Conservation (phyloP, 2,888 invertebrate genomes). For the Pammene fasciana region DNA sequence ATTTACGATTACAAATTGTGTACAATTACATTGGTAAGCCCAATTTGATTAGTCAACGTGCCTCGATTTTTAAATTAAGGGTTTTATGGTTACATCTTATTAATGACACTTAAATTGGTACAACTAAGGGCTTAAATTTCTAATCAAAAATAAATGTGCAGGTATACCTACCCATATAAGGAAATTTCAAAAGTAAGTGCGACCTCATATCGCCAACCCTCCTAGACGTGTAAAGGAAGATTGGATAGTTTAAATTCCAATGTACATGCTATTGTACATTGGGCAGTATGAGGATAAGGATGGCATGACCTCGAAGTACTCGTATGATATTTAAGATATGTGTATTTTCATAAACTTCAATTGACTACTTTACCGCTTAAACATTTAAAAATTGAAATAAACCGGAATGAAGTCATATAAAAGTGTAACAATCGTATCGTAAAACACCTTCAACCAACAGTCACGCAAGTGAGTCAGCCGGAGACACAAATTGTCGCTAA, state of each 20-base stretch:
- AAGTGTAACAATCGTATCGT: conserved; percentile 7
- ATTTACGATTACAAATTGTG: conserved; percentile 23
- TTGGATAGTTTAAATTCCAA: no score
- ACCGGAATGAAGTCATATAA: conserved; percentile 3
- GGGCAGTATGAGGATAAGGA: no score
- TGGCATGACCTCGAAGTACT: no score
- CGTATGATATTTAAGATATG: no score
- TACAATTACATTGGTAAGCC: conserved; percentile 2
- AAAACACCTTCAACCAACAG: conserved; percentile 20
- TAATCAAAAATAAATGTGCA: neutral
- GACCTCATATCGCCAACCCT: no score
- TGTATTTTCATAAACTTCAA: no score
- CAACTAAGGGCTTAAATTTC: neutral
- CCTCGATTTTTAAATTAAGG: conserved; percentile 9
- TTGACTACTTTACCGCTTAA: neutral
- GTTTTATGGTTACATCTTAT: neutral
- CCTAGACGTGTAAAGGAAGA: no score
- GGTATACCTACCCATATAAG: no score
- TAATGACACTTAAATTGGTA: conserved; percentile 4
- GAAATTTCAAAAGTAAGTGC: no score
- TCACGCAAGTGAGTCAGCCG: conserved; percentile 69
- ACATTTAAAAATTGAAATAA: neutral
- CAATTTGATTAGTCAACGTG: conserved; percentile 20
- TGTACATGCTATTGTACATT: no score
- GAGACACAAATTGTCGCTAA: conserved; percentile 81